Evolutionary conservation across 1,140 invertebrate species (phyloP), one percentile per base, ranked within the genome.

Genomic region (Formica exsecta): DNA sequence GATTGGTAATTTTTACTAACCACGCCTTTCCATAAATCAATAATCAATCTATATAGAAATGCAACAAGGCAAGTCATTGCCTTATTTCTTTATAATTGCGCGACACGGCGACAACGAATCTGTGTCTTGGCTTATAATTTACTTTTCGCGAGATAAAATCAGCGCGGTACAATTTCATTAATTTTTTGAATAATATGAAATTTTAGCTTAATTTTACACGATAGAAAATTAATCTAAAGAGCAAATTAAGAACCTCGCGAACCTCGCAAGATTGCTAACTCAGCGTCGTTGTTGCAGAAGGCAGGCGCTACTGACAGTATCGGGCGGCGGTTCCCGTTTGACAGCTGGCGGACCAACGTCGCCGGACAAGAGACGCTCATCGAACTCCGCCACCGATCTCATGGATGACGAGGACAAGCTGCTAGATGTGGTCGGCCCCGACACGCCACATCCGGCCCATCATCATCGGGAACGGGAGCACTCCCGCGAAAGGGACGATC

Each of bases 361-460:
- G 93, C 96, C 98, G 94, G 97, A 97, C 36, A 96, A 97, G 93
- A 96, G 95, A 92, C 96, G 97, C 92, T 95, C 96, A 93, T 95
- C 95, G 90, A 95, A 94, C 87, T 96, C 94, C 81, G 96, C 86
- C 92, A 96, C 96, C 77, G 96, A 96, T 65, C 94, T 97, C 32
- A 79, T 94, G 94, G 97, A 97, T 90, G 96, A 97, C 91, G 98
- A 98, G 51, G 98, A 99, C 92, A 97, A 98, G 91, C 96, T 98
- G 38, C 95, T 99, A 88, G 98, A 98, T 93, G 98, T 98, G 2
- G 98, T 98, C 0, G 98, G 98, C 0, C 98, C 98, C 29, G 97
- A 97, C 87, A 97, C 97, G 90, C 97, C 97, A 0, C 96, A 97
- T 41, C 96, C 97, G 13, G 96, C 96, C 7, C 92, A 96, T 48